Evolutionary conservation across 2,797 vertebrate species (phyloP).

Genomic region (Staurois parvus): DNA sequence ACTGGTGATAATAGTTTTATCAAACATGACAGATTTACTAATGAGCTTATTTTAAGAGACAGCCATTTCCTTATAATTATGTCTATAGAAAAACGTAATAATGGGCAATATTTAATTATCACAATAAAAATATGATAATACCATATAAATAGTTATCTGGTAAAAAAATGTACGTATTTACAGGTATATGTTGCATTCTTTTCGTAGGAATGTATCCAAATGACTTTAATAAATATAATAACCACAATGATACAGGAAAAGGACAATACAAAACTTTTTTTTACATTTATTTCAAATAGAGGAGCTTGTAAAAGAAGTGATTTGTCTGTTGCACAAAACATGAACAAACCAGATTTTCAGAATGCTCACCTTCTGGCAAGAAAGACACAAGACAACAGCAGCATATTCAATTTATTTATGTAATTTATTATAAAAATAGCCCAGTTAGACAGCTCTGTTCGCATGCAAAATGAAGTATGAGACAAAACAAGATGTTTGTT

Average conservation of each 20-base stretch:
- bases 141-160: too few relatives aligned
- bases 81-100: too few relatives aligned
- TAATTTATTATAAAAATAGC: slow-evolving; percentile 38
- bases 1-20: too few relatives aligned
- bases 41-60: too few relatives aligned
- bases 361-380: slow-evolving; percentile 25
- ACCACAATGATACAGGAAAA: neutral
- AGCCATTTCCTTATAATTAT: too few relatives aligned
- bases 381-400: neutral
- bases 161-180: too few relatives aligned
- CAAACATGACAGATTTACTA: too few relatives aligned
- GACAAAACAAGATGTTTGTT: neutral
- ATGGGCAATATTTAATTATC: too few relatives aligned
- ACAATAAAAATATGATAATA: too few relatives aligned
- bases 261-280: neutral
- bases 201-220: neutral
- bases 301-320: neutral
- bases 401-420: slow-evolving; percentile 31
- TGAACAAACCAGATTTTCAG: neutral
- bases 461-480: slow-evolving; percentile 8
- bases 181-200: too few relatives aligned
- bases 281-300: neutral
- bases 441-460: neutral
- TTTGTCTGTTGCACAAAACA: slow-evolving; percentile 8
- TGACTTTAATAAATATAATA: neutral